A percentile compares a stretch with the other conserved stretches of the same genome.
Conservation (phyloP, 2,113 vertebrate genomes). For the Charina bottae region DNA sequence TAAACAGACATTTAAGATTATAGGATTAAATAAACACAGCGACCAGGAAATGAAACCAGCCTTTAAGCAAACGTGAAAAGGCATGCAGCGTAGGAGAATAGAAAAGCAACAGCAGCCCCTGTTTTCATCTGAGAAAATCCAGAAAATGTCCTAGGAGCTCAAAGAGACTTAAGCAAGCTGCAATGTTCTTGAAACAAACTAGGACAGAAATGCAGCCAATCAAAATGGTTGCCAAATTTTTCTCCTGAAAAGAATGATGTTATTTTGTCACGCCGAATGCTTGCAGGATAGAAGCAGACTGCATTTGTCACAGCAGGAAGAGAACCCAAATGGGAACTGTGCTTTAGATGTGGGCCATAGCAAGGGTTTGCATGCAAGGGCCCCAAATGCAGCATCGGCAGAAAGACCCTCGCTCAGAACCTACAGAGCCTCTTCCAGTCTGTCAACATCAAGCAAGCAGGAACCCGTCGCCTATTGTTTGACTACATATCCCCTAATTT, state of each 20-base stretch:
- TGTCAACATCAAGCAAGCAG: background rate
- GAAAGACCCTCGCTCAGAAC: background rate
- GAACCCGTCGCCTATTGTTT: background rate
- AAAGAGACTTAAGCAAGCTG: too few relatives aligned
- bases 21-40: background rate
- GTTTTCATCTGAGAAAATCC: background rate
- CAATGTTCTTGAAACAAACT: background rate
- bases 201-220: background rate
- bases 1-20: background rate
- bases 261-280: background rate
- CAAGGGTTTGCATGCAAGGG: too few relatives aligned
- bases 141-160: background rate
- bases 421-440: too few relatives aligned
- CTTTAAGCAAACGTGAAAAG: background rate
- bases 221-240: background rate
- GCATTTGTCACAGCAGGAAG: background rate
- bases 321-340: background rate
- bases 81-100: background rate
- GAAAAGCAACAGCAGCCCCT: background rate
- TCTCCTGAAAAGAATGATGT: background rate
- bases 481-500: background rate
- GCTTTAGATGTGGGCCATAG: too few relatives aligned
- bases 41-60: background rate
- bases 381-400: background rate
- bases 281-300: background rate